These are phyloP conservation scores for Bombus pyrosoma DNA, from an alignment of 1,140 invertebrate genomes.

Conservation along the genomic window DNA sequence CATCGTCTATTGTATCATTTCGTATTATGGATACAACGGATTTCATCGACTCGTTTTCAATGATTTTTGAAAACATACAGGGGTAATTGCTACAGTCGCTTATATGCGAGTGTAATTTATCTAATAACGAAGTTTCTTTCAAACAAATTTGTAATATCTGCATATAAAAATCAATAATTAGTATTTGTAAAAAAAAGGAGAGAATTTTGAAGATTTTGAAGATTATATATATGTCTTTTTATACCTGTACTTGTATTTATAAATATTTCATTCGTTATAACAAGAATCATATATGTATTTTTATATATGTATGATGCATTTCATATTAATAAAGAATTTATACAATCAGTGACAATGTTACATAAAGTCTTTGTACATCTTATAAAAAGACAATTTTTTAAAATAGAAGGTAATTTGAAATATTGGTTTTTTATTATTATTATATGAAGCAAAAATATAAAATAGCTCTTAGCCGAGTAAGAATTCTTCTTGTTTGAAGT, in stretches of 20 bases:
- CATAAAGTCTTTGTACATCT: not conserved
- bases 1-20: slow-evolving; percentile 34
- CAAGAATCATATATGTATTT: not conserved
- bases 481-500: too few species aligned
- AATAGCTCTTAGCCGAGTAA: too few species aligned
- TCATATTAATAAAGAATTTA: not conserved
- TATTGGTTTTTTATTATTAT: too few species aligned
- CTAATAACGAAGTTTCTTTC: slow-evolving; percentile 28
- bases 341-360: not conserved
- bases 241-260: not conserved
- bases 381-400: not conserved
- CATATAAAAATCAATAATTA: not conserved
- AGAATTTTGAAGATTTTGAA: not conserved
- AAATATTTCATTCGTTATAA: not conserved
- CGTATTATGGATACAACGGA: slow-evolving; percentile 13
- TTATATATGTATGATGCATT: not conserved
- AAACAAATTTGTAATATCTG: slow-evolving; percentile 40
- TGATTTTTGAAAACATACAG: slow-evolving; percentile 47
- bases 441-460: too few species aligned
- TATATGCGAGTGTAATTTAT: slow-evolving; percentile 12
- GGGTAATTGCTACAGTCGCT: slow-evolving; percentile 28
- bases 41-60: slow-evolving; percentile 29
- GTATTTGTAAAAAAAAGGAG: not conserved
- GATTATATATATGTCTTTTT: not conserved
- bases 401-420: too few species aligned